Percentiles rank a stretch among this genome's conserved stretches.
These are phyloP conservation scores for Sepioteuthis lessoniana DNA, from an alignment of 2,888 invertebrate genomes.

Conservation along the genomic window DNA sequence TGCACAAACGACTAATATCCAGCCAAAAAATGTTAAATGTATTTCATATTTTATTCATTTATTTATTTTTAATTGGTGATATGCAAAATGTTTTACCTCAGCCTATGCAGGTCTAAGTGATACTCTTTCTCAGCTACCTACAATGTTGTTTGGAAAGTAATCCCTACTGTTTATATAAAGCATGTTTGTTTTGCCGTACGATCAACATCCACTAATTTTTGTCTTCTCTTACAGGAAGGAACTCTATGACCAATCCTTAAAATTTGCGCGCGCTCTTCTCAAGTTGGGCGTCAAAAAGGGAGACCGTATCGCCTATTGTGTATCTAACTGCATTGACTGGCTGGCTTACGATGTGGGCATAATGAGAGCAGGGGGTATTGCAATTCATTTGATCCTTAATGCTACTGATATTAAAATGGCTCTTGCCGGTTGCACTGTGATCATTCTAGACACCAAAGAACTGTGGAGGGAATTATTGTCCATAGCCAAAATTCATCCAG, in stretches of 20 bases:
- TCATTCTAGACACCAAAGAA: neutral
- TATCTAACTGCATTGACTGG: neutral
- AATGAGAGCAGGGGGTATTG: neutral
- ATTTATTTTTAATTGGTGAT: no score
- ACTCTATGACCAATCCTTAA: neutral
- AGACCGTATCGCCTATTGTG: neutral
- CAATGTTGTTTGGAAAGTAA: no score
- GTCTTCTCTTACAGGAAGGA: constrained; percentile 25
- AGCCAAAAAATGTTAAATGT: no score
- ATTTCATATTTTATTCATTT: no score
- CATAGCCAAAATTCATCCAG: neutral
- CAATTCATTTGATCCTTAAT: neutral
- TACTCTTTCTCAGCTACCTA: no score
- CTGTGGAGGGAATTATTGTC: neutral
- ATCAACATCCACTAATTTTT: no score
- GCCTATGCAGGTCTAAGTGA: no score
- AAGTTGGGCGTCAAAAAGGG: neutral
- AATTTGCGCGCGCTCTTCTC: neutral
- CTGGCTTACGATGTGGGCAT: constrained; percentile 23
- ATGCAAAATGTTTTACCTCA: no score
- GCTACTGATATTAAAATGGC: neutral
- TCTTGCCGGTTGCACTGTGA: neutral
- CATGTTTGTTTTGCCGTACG: no score
- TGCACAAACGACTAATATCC: no score
- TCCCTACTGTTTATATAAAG: no score